These are phyloP conservation scores for Neuroterus valhalla DNA, from an alignment of 1,140 invertebrate species.

Conservation along the genomic window DNA sequence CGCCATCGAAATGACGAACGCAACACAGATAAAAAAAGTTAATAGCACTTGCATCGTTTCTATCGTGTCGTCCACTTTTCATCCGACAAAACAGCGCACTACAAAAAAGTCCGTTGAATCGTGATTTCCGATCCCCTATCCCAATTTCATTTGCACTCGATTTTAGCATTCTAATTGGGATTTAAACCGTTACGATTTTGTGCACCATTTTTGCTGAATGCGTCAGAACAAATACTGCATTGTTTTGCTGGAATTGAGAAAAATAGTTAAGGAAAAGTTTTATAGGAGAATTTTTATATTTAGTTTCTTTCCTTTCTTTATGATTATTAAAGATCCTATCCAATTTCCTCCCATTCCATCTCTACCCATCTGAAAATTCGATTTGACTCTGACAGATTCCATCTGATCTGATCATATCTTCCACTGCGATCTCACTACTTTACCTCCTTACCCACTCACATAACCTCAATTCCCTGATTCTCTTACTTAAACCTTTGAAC, in stretches of 20 bases:
- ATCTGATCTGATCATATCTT: too few species aligned
- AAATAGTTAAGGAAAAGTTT: too few species aligned
- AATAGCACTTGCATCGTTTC: slow-evolving; percentile 50
- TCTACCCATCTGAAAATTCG: too few species aligned
- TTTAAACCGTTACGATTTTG: background rate
- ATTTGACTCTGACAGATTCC: too few species aligned
- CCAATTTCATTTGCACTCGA: background rate
- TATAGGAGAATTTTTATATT: too few species aligned
- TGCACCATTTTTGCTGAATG: background rate
- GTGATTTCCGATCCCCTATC: background rate
- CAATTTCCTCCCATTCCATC: too few species aligned
- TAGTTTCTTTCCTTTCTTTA: background rate
- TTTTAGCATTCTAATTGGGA: background rate
- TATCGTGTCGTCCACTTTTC: background rate
- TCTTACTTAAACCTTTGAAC: too few species aligned
- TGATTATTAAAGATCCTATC: too few species aligned
- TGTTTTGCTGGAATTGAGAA: too few species aligned
- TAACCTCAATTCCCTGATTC: too few species aligned
- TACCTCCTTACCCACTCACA: too few species aligned
- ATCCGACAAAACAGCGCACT: background rate
- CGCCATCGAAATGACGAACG: slow-evolving; percentile 47
- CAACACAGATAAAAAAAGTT: slow-evolving; percentile 52
- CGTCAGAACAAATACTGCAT: background rate
- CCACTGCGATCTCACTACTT: too few species aligned
- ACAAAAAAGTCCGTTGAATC: background rate